Conservation (phyloP, 2,888 invertebrate species). For the Masnerella sp. region DNA sequence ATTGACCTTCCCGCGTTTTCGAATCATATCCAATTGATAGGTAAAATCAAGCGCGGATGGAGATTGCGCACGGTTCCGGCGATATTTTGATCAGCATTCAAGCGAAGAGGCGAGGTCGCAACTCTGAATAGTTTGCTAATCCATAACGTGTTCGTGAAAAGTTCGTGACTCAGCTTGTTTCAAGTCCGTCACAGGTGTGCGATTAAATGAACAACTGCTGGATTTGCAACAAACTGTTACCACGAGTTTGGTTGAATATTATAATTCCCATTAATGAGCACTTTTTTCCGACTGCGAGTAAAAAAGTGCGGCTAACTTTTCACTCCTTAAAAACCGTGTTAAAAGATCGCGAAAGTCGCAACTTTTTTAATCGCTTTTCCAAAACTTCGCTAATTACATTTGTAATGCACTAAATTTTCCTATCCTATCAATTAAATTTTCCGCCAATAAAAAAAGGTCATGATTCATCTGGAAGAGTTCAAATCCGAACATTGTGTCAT, state of each 20-base stretch:
- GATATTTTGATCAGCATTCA: constrained; percentile 38
- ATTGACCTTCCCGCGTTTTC: constrained; percentile 4
- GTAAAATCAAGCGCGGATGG: neutral
- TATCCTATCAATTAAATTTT: neutral
- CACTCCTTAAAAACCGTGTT: too few relatives aligned
- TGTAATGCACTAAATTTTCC: neutral
- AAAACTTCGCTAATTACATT: too few relatives aligned
- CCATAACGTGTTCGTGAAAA: constrained; percentile 44
- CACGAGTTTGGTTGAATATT: constrained; percentile 25
- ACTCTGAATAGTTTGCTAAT: constrained; percentile 53
- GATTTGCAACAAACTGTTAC: constrained; percentile 53
- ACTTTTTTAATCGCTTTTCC: too few relatives aligned
- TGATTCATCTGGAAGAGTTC: neutral
- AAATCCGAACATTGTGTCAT: neutral
- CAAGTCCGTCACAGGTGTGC: constrained; percentile 55
- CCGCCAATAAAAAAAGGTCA: neutral
- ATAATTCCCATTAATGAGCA: constrained; percentile 18
- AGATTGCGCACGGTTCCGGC: constrained; percentile 1
- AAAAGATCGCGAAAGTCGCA: too few relatives aligned
- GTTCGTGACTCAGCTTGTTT: constrained; percentile 52
- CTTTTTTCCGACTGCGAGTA: neutral
- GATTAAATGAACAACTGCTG: constrained; percentile 48
- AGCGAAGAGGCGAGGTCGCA: constrained; percentile 27
- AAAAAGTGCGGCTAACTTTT: too few relatives aligned
- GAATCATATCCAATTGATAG: constrained; percentile 22